phyloP scores from a whole-genome alignment of 2,888 invertebrate genomes.

The Sacculina carcini region DNA sequence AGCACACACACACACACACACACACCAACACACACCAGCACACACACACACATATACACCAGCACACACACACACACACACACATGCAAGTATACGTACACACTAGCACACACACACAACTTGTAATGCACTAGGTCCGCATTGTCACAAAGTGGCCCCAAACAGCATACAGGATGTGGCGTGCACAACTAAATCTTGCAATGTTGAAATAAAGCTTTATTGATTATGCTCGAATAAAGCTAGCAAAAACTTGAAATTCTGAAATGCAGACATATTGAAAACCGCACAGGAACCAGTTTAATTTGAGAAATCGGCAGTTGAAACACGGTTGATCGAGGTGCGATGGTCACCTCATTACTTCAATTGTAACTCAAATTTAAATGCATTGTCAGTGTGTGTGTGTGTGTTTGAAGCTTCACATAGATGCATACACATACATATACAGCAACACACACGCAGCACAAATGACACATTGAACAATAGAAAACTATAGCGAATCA shows the following conservation, averaged over 20 bases:
- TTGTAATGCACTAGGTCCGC: neutral
- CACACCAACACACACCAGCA: no score
- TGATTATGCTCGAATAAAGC: no score
- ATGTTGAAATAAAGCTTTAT: neutral
- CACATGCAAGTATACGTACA: no score
- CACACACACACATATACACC: no score
- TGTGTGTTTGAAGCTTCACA: neutral
- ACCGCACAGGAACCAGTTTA: no score
- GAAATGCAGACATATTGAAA: no score
- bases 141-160: neutral
- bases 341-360: neutral
- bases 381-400: neutral
- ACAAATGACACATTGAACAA: neutral
- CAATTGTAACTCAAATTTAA: neutral
- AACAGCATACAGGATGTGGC: conserved; percentile 6
- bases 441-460: neutral
- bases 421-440: neutral
- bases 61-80: no score
- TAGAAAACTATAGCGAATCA: neutral
- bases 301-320: no score
- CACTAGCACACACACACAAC: neutral
- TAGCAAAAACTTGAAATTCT: no score
- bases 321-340: no score
- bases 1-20: no score
- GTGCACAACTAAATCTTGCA: conserved; percentile 7